phyloP scores from a whole-genome alignment of 2,797 vertebrate genomes.

The Selene dorsalis region DNA sequence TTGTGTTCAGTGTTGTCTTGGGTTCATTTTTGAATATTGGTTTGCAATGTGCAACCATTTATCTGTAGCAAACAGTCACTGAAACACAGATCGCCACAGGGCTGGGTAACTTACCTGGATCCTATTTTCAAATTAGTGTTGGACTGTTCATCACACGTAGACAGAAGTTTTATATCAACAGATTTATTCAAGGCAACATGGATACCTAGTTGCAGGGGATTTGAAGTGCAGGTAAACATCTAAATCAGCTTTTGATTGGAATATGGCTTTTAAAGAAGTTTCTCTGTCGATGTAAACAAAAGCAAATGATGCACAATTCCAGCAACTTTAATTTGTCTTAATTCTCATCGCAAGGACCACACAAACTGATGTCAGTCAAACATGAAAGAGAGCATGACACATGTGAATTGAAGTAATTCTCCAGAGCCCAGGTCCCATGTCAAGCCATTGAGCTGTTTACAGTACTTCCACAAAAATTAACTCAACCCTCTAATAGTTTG shows the following conservation, averaged over 20 bases:
- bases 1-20: constrained; percentile 20
- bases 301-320: constrained; percentile 32
- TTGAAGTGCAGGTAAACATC: constrained; percentile 25
- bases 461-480: constrained; percentile 77
- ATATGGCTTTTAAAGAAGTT: constrained; percentile 4
- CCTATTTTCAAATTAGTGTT: background rate
- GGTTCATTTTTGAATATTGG: constrained; percentile 2
- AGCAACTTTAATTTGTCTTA: constrained; percentile 41
- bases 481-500: constrained; percentile 80
- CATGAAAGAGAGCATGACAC: constrained; percentile 63
- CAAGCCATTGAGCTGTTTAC: constrained; percentile 75
- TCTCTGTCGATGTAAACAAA: constrained; percentile 44
- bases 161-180: constrained; percentile 14
- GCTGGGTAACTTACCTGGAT: constrained; percentile 13
- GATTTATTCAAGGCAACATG: constrained; percentile 18
- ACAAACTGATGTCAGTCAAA: constrained; percentile 71
- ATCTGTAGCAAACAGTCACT: constrained; percentile 9
- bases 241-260: constrained; percentile 28
- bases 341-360: constrained; percentile 65
- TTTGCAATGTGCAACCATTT: constrained; percentile 2
- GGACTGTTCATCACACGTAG: constrained; percentile 11
- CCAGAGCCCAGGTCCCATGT: constrained; percentile 60
- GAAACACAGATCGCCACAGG: constrained; percentile 7
- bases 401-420: constrained; percentile 58
- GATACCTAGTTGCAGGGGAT: constrained; percentile 31